Percentiles rank a stretch among this genome's conserved stretches.
These are phyloP conservation scores for Chaenocephalus aceratus DNA, from an alignment of 2,113 vertebrate genomes.

Conservation along the genomic window DNA sequence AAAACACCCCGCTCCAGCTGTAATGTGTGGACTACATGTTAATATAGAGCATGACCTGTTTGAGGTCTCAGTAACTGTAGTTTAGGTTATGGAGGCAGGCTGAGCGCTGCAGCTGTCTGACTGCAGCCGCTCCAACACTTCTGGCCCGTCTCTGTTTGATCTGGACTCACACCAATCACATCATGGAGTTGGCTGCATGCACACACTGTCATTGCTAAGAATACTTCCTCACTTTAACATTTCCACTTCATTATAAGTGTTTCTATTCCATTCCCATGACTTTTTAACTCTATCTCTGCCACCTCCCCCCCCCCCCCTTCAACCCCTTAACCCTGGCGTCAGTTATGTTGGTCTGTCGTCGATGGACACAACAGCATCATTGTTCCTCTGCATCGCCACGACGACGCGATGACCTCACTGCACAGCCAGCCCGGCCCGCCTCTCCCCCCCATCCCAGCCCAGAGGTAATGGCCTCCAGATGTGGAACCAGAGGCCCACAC, in stretches of 20 bases:
- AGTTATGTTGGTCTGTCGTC: slow-evolving; percentile 38
- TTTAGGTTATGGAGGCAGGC: slow-evolving; percentile 19
- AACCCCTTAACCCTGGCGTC: slow-evolving; percentile 37
- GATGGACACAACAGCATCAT: slow-evolving; percentile 78
- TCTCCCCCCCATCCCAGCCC: slow-evolving; percentile 44
- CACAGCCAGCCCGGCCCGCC: slow-evolving; percentile 65
- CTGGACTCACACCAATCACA: slow-evolving; percentile 40
- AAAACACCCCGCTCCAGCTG: not conserved
- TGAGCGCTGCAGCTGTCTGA: slow-evolving; percentile 46
- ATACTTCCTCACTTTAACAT: slow-evolving; percentile 55
- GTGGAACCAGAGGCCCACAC: slow-evolving; percentile 61
- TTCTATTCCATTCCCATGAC: slow-evolving; percentile 36
- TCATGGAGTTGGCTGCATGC: slow-evolving; percentile 18
- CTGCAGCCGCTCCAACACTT: slow-evolving; percentile 13
- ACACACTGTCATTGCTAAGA: slow-evolving; percentile 1
- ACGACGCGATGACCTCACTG: slow-evolving; percentile 78
- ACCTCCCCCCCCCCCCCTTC: slow-evolving; percentile 1
- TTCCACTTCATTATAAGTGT: not conserved
- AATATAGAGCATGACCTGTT: slow-evolving; percentile 8
- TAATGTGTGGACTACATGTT: not conserved
- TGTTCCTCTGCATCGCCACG: slow-evolving; percentile 78
- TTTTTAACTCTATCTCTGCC: slow-evolving; percentile 10
- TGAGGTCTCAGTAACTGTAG: not conserved
- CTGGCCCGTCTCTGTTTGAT: slow-evolving; percentile 24
- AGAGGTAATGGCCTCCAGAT: slow-evolving; percentile 82